Percentiles rank a stretch among this genome's conserved stretches.
Conservation (phyloP, 2,113 vertebrate species). For the Macaca mulatta region DNA sequence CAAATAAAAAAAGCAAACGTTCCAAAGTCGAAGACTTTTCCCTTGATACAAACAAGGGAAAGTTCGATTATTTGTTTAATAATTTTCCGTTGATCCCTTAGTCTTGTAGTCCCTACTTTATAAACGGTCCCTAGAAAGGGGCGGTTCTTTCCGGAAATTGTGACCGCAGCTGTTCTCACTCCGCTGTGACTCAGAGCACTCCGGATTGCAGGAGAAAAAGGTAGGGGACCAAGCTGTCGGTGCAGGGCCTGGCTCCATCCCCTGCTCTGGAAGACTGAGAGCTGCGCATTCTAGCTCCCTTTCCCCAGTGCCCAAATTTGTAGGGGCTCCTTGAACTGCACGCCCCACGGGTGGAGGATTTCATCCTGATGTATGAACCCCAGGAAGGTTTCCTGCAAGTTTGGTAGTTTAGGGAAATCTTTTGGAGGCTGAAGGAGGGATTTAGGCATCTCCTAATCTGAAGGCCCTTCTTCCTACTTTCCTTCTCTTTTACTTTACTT, state of each 20-base stretch:
- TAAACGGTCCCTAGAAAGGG: slow-evolving; percentile 1
- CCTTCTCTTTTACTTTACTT: not conserved
- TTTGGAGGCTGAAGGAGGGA: not conserved
- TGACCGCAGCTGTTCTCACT: not conserved
- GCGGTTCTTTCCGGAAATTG: not conserved
- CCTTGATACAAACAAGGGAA: not conserved
- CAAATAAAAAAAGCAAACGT: not conserved
- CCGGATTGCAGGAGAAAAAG: not conserved
- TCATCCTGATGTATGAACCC: not conserved
- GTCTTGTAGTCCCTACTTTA: not conserved
- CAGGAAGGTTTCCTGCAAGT: not conserved
- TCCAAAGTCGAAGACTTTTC: not conserved
- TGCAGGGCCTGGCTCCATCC: not conserved
- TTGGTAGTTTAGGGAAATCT: not conserved
- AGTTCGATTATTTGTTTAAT: not conserved
- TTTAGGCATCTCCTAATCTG: not conserved
- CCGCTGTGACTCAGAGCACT: accelerated
- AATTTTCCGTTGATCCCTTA: slow-evolving; percentile 30
- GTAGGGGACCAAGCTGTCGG: accelerated
- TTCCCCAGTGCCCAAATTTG: not conserved
- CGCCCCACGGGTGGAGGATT: not conserved
- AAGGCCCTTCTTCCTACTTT: not conserved
- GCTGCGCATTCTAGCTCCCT: not conserved
- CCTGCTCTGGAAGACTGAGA: not conserved
- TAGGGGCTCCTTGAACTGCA: not conserved